Evolutionary conservation across 2,113 vertebrate genomes (phyloP).

Genomic region (Falcunculus frontatus): DNA sequence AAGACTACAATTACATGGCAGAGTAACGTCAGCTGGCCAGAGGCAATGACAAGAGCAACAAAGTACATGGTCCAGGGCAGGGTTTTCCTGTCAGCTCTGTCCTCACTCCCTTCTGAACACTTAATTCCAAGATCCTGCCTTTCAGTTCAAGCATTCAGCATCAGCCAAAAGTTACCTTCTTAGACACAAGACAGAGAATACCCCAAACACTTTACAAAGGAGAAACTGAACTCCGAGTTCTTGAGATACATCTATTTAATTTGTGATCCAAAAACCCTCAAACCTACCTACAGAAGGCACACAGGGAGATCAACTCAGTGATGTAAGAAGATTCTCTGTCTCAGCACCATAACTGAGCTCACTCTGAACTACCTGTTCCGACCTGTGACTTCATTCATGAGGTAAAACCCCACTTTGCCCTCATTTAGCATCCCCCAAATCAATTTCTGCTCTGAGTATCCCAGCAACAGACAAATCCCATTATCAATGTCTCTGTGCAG

Average conservation of each 20-base stretch:
- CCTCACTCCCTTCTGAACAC: background rate
- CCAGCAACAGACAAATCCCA: background rate
- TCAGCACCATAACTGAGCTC: background rate
- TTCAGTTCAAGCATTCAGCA: background rate
- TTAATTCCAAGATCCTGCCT: background rate
- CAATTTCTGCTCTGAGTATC: background rate
- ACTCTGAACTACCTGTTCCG: background rate
- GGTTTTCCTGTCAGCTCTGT: background rate
- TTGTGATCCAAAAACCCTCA: background rate
- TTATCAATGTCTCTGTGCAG: background rate
- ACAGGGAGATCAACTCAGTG: background rate
- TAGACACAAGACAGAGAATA: background rate
- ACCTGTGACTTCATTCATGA: accelerated
- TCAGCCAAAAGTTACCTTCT: background rate
- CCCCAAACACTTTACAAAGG: background rate
- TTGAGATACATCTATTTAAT: background rate
- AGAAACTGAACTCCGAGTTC: background rate
- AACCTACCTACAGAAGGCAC: background rate
- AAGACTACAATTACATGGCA: background rate
- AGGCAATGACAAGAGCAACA: background rate
- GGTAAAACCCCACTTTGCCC: background rate
- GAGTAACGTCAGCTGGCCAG: background rate
- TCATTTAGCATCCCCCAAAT: background rate
- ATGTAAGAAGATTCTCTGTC: background rate
- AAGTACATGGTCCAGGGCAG: background rate